Evolutionary conservation across 2,888 invertebrate species (phyloP), one percentile per base, ranked within the genome.

Genomic region (Tortrix viridana): DNA sequence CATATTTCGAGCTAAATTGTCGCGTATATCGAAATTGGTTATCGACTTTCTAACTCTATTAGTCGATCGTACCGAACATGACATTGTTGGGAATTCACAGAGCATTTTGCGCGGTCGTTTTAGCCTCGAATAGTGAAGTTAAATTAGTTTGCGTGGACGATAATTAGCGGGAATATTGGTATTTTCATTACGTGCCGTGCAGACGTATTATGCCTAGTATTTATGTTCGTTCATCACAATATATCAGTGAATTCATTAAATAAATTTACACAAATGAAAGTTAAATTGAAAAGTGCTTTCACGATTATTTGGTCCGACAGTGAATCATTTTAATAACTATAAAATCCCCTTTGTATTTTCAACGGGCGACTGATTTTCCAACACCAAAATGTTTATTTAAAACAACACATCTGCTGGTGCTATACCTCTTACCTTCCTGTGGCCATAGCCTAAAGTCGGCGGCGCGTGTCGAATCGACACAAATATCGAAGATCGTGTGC

Each of bases 401-500:
- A 44, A 55, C 41, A 53, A 53, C 41, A 41, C 52, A 18, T 43
- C 43, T 44, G 23, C 18, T 16, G 18, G 53, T 43, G 43, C 43
- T 44, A 23, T 53, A 43, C 23, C 20, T 46, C 46, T 54, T 26
- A 19, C 44, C 54, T 55, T 55, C 54, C 54, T 23, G 43, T 26
- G n/a, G 9, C 53, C 38, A 41, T 41, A 41, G 22, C 53, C 53
- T 52, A 56, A 53, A 57, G 64, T 67, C 65, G 61, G 66, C 66
- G 60, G 68, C 75, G 75, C 77, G 77, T 79, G 80, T 80, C 81
- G 72, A 79, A 83, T 79, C 74, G 68, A 72, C 76, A 73, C 75
- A 71, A 75, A 75, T 72, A 71, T 71, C 69, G 54, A 67, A 69
- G 67, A 69, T 69, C 68, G 65, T 62, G 67, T 75, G 72, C 69